These are phyloP conservation scores for Calliopum simillimum DNA, from an alignment of 2,888 invertebrate genomes.

Conservation along the genomic window DNA sequence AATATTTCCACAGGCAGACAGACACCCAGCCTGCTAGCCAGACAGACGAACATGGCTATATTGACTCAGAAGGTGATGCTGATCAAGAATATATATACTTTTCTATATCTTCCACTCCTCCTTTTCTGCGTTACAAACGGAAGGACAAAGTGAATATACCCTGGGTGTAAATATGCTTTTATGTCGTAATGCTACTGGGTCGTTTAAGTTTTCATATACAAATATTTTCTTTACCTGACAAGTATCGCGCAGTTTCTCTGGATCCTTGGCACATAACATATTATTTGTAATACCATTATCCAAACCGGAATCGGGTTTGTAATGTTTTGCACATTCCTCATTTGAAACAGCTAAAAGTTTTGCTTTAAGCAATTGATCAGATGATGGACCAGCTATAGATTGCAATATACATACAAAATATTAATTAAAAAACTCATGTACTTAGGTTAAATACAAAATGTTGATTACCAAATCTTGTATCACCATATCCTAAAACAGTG, in stretches of 20 bases:
- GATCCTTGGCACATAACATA: conserved; percentile 44
- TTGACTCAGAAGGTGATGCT: too few relatives aligned
- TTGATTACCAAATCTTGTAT: conserved; percentile 34
- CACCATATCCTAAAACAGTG: conserved; percentile 41
- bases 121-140: too few relatives aligned
- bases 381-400: conserved; percentile 32
- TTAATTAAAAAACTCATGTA: background rate
- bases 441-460: background rate
- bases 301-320: conserved; percentile 24
- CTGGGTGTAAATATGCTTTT: too few relatives aligned
- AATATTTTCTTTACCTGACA: conserved; percentile 20
- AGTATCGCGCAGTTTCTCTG: conserved; percentile 31
- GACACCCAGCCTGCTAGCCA: too few relatives aligned
- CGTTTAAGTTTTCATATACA: background rate
- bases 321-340: conserved; percentile 22
- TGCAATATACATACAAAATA: background rate
- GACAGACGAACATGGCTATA: too few relatives aligned
- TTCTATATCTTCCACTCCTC: too few relatives aligned
- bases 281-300: conserved; percentile 33
- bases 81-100: too few relatives aligned
- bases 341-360: conserved; percentile 41
- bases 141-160: too few relatives aligned
- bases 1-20: too few relatives aligned
- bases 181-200: too few relatives aligned
- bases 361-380: conserved; percentile 55